Conservation (phyloP, 1,140 invertebrate species). For the Calephelis virginiensis region DNA sequence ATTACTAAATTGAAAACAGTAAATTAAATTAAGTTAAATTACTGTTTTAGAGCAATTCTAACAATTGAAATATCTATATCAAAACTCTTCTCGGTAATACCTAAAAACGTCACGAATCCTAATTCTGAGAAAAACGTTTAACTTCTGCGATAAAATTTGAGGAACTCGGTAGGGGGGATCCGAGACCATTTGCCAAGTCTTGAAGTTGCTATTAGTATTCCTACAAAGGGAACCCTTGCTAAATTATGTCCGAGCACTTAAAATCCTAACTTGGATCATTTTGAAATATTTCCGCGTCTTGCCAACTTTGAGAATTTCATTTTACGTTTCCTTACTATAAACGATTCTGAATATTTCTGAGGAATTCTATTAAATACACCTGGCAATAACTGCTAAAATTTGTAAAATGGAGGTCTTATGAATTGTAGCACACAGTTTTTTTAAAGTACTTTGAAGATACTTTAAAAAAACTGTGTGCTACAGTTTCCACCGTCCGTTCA, state of each 20-base stretch:
- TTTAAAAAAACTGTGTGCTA: too few relatives aligned
- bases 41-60: too few relatives aligned
- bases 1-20: too few relatives aligned
- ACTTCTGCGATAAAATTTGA: constrained; percentile 5
- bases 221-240: constrained; percentile 10
- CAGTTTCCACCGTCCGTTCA: too few relatives aligned
- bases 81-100: too few relatives aligned
- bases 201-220: constrained; percentile 15
- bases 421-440: too few relatives aligned
- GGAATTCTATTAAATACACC: constrained; percentile 11
- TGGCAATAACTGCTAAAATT: not conserved
- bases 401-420: not conserved
- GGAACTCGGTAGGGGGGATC: not conserved
- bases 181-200: constrained; percentile 4
- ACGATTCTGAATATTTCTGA: constrained; percentile 9
- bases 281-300: constrained; percentile 9
- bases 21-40: too few relatives aligned
- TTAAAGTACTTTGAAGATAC: too few relatives aligned
- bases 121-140: not conserved
- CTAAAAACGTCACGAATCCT: too few relatives aligned
- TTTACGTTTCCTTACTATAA: not conserved
- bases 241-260: constrained; percentile 15
- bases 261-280: constrained; percentile 17
- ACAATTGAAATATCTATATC: too few relatives aligned
- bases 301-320: constrained; percentile 11